These are phyloP conservation scores for Cyaniris semiargus DNA, from an alignment of 2,888 invertebrate species.

Conservation along the genomic window DNA sequence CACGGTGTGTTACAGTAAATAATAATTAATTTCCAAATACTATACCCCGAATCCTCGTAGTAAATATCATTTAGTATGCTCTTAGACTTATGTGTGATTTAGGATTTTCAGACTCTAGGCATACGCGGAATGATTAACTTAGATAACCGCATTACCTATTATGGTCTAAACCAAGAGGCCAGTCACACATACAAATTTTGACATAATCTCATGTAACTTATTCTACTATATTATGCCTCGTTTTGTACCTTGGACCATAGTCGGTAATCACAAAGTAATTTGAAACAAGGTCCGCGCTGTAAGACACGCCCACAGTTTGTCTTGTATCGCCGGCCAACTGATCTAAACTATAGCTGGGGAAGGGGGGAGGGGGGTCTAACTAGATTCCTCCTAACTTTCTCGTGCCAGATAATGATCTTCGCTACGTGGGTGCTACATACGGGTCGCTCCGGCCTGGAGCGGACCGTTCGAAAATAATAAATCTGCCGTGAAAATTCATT, in stretches of 20 bases:
- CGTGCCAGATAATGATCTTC: conserved; percentile 77
- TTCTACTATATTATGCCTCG: neutral
- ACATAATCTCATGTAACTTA: no score
- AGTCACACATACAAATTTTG: no score
- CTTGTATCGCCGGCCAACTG: conserved; percentile 75
- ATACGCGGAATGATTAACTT: no score
- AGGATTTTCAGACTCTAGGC: no score
- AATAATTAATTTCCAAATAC: no score
- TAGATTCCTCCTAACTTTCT: conserved; percentile 77
- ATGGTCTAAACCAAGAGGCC: no score
- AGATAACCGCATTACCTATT: no score
- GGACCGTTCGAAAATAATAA: neutral
- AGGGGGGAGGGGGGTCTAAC: conserved; percentile 60
- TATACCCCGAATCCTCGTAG: no score
- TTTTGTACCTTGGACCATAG: neutral
- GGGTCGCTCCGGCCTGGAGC: conserved; percentile 46
- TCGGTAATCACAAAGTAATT: conserved; percentile 26
- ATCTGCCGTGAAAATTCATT: neutral
- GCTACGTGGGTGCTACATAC: conserved; percentile 64
- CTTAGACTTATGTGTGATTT: no score
- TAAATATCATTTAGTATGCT: no score
- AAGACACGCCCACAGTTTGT: conserved; percentile 63
- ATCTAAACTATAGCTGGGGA: conserved; percentile 73
- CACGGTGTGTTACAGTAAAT: no score
- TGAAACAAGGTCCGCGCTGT: conserved; percentile 38